Conservation (phyloP, 2,888 invertebrate species). For the Heteromurus nitidus region DNA sequence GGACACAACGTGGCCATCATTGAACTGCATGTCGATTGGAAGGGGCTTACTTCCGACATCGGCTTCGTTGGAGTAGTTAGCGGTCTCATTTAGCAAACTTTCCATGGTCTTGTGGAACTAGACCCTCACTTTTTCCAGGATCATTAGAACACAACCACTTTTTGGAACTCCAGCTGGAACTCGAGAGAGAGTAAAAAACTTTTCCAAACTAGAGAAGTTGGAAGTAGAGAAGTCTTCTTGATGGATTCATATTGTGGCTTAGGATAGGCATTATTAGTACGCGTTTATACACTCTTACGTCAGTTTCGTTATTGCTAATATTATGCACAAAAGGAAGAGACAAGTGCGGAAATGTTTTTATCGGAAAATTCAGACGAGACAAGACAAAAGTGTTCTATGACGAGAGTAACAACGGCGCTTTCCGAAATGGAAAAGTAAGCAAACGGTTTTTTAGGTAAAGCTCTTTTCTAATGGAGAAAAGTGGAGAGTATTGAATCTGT, state of each 20-base stretch:
- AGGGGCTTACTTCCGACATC: conserved; percentile 28
- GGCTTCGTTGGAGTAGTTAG: neutral
- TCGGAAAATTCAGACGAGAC: too few relatives aligned
- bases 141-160: neutral
- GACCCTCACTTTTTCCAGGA: neutral
- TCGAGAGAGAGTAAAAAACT: neutral
- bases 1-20: conserved; percentile 75
- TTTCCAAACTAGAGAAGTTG: neutral
- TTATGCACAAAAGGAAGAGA: neutral
- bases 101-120: neutral
- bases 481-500: too few relatives aligned
- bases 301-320: neutral
- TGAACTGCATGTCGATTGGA: conserved; percentile 75
- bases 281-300: too few relatives aligned
- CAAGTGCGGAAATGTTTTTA: too few relatives aligned
- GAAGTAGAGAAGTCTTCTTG: neutral
- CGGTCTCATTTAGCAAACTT: neutral
- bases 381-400: too few relatives aligned
- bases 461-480: too few relatives aligned
- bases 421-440: too few relatives aligned
- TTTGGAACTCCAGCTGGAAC: neutral
- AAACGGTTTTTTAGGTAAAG: too few relatives aligned
- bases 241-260: neutral
- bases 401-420: too few relatives aligned
- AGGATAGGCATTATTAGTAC: too few relatives aligned